Conservation (phyloP, 2,113 vertebrate genomes). For the Talpa occidentalis region DNA sequence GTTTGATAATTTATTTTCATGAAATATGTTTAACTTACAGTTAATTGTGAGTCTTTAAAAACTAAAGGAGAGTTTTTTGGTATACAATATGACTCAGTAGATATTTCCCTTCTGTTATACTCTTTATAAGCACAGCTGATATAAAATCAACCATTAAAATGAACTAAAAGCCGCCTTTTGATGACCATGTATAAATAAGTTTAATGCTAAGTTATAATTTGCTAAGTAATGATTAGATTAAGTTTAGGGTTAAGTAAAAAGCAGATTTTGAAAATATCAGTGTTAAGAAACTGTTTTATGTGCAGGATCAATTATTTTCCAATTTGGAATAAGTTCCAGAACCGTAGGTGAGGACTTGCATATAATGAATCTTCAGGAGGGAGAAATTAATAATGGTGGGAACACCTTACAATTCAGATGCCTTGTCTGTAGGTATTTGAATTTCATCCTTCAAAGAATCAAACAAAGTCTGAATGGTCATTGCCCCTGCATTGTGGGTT, state of each 20-base stretch:
- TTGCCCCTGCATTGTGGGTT: background rate
- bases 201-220: background rate
- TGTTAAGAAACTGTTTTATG: background rate
- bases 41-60: background rate
- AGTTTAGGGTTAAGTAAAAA: background rate
- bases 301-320: background rate
- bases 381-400: background rate
- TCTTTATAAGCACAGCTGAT: background rate
- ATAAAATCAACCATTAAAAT: background rate
- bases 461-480: conserved; percentile 4
- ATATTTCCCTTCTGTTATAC: background rate
- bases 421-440: background rate
- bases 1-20: background rate
- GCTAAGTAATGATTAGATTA: background rate
- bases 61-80: background rate
- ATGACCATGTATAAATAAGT: background rate
- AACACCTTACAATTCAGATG: background rate
- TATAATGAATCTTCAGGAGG: background rate
- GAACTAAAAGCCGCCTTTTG: background rate
- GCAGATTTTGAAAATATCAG: background rate
- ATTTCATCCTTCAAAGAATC: background rate
- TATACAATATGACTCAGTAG: background rate
- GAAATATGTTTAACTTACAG: background rate
- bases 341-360: background rate
- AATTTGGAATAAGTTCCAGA: background rate